These are phyloP conservation scores for Noctuana brunneofusca DNA, from an alignment of 2,888 invertebrate genomes.

Conservation along the genomic window DNA sequence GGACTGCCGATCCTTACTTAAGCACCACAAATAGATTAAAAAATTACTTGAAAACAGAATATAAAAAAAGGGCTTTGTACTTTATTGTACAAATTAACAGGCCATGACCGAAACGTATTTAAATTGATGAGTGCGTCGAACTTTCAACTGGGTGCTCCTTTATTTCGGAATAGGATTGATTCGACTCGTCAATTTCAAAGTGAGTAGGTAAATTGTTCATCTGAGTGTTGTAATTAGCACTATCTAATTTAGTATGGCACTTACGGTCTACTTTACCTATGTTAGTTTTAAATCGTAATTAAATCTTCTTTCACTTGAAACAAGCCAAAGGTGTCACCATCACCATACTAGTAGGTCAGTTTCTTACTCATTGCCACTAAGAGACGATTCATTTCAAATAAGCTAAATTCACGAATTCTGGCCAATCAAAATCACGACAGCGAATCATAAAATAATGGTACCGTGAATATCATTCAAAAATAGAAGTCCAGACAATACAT, in stretches of 20 bases:
- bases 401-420: slow-evolving; percentile 1
- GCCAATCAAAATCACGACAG: background rate
- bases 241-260: too few relatives aligned
- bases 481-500: background rate
- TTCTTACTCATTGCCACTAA: too few relatives aligned
- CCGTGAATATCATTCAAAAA: background rate
- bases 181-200: slow-evolving; percentile 6
- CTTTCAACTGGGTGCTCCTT: slow-evolving; percentile 21
- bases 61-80: background rate
- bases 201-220: background rate
- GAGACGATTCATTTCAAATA: background rate
- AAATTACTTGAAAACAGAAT: background rate
- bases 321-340: too few relatives aligned
- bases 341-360: too few relatives aligned
- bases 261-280: too few relatives aligned
- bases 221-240: background rate
- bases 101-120: slow-evolving; percentile 20
- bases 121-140: slow-evolving; percentile 25
- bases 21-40: too few relatives aligned
- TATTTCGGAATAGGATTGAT: background rate
- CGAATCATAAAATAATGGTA: background rate
- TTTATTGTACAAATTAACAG: slow-evolving; percentile 17
- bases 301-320: too few relatives aligned
- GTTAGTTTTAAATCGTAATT: too few relatives aligned
- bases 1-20: too few relatives aligned